These are phyloP conservation scores for Triops longicaudatus DNA, from an alignment of 1,140 invertebrate species.

Conservation along the genomic window DNA sequence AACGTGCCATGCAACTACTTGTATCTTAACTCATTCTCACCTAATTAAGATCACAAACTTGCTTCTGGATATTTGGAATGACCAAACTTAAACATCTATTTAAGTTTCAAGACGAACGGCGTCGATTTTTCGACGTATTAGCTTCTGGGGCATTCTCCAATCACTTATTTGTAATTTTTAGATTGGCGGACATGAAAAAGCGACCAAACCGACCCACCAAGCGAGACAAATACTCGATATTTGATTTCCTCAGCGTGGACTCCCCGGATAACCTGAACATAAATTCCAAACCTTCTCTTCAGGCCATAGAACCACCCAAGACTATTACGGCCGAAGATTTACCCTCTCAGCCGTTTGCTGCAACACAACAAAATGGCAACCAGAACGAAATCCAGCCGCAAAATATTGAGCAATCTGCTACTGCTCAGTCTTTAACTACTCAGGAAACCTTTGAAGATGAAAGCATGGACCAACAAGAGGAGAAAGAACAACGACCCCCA, in stretches of 20 bases:
- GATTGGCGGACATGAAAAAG: constrained; percentile 26
- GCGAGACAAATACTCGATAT: constrained; percentile 62
- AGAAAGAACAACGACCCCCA: constrained; percentile 38
- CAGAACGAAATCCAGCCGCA: no score
- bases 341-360: not conserved
- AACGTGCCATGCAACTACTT: no score
- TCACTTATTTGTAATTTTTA: constrained; percentile 38
- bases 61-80: not conserved
- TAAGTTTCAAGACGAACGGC: no score
- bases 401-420: not conserved
- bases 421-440: constrained; percentile 19
- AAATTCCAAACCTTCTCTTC: not conserved
- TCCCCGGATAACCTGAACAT: constrained; percentile 31
- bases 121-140: no score
- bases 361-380: not conserved
- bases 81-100: constrained; percentile 30
- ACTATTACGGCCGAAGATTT: not conserved
- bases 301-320: constrained; percentile 20
- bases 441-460: constrained; percentile 34
- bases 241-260: constrained; percentile 58
- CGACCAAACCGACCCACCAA: constrained; percentile 37
- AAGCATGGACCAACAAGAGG: constrained; percentile 25
- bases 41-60: not conserved
- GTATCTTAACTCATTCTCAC: not conserved
- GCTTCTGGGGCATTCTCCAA: no score